phyloP scores from a whole-genome alignment of 2,113 vertebrate genomes.

The Oenanthe melanoleuca region DNA sequence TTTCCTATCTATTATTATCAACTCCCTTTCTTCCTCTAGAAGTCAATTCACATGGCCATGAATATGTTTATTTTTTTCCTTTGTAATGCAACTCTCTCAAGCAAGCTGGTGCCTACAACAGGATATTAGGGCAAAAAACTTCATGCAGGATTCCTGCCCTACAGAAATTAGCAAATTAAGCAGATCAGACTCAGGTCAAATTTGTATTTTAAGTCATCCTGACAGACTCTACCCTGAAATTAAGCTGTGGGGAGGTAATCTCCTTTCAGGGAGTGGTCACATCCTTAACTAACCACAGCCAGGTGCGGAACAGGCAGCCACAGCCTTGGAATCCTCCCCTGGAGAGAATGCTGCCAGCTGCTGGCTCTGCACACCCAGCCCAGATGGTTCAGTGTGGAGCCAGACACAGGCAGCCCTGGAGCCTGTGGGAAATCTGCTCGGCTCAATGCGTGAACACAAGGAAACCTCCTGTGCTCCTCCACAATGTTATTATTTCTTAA shows the following conservation, averaged over 20 bases:
- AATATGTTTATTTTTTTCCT: not conserved
- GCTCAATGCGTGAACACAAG: not conserved
- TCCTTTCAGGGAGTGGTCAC: constrained; percentile 4
- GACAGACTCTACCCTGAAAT: not conserved
- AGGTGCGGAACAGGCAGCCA: not conserved
- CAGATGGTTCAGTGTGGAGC: not conserved
- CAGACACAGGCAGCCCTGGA: not conserved
- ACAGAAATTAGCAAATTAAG: not conserved
- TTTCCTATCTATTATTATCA: not conserved
- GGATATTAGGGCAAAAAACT: not conserved
- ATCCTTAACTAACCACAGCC: not conserved
- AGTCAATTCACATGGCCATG: not conserved
- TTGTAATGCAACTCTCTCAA: not conserved
- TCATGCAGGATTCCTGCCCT: not conserved
- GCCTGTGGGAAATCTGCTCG: not conserved
- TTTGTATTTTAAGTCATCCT: not conserved
- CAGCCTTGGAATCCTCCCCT: not conserved
- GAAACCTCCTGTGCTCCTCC: not conserved
- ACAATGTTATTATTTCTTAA: not conserved
- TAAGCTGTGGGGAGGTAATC: not conserved
- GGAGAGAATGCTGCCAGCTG: not conserved
- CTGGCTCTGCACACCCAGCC: not conserved
- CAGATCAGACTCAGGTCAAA: not conserved
- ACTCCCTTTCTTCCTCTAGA: not conserved
- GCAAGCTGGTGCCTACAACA: not conserved